Conservation (phyloP, 1,140 invertebrate genomes). For the Anadara kagoshimensis region DNA sequence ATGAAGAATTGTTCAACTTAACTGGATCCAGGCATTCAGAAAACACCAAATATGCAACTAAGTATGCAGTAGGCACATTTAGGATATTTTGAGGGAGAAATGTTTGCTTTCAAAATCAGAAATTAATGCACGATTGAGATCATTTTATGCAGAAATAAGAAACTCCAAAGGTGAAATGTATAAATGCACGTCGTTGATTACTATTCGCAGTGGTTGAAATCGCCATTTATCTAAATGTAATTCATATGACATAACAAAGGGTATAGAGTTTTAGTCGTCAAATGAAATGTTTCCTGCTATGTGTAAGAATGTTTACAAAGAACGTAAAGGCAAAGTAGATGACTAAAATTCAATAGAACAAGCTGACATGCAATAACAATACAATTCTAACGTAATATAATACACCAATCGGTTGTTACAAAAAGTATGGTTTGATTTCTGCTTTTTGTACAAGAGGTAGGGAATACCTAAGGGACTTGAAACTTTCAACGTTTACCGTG, state of each 20-base stretch:
- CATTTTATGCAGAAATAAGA: background rate
- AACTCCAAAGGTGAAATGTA: background rate
- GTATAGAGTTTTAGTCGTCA: background rate
- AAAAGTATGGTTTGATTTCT: too few relatives aligned
- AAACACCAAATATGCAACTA: too few relatives aligned
- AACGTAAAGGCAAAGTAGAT: background rate
- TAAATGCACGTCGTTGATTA: background rate
- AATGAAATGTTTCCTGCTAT: conserved; percentile 1
- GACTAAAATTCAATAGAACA: background rate
- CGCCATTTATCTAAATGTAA: background rate
- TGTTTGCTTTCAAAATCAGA: too few relatives aligned
- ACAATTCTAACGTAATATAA: background rate
- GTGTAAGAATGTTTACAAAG: background rate
- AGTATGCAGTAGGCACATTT: too few relatives aligned
- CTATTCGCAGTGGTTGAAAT: background rate
- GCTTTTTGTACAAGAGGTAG: too few relatives aligned
- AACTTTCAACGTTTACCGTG: too few relatives aligned
- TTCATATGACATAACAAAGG: background rate
- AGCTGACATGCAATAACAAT: background rate
- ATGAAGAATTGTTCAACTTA: too few relatives aligned
- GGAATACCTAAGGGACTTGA: too few relatives aligned
- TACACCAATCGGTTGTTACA: too few relatives aligned
- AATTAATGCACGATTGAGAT: too few relatives aligned
- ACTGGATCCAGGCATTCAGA: too few relatives aligned
- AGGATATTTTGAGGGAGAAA: too few relatives aligned